Base-by-base conservation (phyloP, 2,888 invertebrate genomes). In the Apodemia duryi region DNA sequence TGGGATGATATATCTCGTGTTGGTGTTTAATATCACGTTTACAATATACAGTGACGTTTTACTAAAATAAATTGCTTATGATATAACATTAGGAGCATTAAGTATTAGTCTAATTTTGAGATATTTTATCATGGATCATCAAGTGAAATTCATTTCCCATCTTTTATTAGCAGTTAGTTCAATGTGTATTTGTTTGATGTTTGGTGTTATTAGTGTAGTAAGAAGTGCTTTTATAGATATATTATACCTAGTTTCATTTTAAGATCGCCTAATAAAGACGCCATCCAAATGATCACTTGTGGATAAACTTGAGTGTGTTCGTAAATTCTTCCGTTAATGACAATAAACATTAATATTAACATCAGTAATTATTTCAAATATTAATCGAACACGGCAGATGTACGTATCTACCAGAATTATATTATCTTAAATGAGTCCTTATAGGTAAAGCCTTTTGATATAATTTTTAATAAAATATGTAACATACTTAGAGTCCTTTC, bases 141-240 rank as follows among this genome's bases (percentile, higher is more conserved):
- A 46, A 11, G 13, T 13, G 4, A 72, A 70, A 73, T 76, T 77
- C 68, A 67, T 75, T 79, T 77, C 69, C 71, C 77, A 77, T 73
- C 73, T 85, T 71, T 73, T 69, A 71, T 35, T 73, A 72, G 71
- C 72, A 67, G 61, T 64, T 67, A 69, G 68, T 70, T 73, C 75
- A 13, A 76, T 77, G 72, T 73, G 70, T 76, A 80, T 87, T 90
- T 82, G 81, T 89, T 90, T 89, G 84, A 85, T 88, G 90, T 90
- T 91, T 85, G 89, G 75, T 91, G 90, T 91, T 80, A 75, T 88
- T 85, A 85, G 82, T 65, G 78, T 89, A 90, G 88, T 75, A 76
- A 77, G 78, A 88, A 90, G 88, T 89, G 89, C 88, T 90, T 91
- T 88, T 85, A 84, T 88, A 89, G 87, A 83, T 75, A 69, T 71